Evolutionary conservation across 2,797 vertebrate genomes (phyloP).

Genomic region (Octomys mimax): DNA sequence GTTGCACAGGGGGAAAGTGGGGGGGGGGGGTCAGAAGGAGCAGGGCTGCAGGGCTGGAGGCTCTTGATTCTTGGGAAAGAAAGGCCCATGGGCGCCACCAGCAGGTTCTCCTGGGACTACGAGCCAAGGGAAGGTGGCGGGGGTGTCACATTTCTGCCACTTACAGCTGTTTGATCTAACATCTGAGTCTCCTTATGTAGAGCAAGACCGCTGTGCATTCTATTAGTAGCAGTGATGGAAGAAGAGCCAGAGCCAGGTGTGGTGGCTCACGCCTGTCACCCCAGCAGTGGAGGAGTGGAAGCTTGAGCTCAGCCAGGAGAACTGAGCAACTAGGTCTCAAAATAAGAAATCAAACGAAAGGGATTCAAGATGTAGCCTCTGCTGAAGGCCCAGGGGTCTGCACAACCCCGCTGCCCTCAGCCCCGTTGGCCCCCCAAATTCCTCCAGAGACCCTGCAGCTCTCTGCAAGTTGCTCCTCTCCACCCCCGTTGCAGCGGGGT

Average conservation of each 20-base stretch:
- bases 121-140: neutral
- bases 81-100: accelerated
- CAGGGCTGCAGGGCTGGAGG: neutral
- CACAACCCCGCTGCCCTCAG: neutral
- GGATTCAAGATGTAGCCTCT: neutral
- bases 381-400: neutral
- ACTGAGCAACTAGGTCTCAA: neutral
- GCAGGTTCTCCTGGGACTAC: neutral
- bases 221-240: accelerated
- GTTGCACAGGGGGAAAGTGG: neutral
- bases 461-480: neutral
- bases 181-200: neutral
- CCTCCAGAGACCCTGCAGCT: neutral
- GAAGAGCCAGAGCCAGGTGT: neutral
- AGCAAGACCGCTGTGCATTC: accelerated
- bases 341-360: neutral
- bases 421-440: neutral
- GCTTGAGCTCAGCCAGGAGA: neutral
- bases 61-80: too few species aligned
- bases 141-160: neutral
- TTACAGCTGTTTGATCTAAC: neutral
- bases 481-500: neutral
- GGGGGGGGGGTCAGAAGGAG: neutral
- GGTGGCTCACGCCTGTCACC: neutral
- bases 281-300: neutral